These are phyloP conservation scores for Agrenia bidenticulata DNA, from an alignment of 2,888 invertebrate genomes.

Conservation along the genomic window DNA sequence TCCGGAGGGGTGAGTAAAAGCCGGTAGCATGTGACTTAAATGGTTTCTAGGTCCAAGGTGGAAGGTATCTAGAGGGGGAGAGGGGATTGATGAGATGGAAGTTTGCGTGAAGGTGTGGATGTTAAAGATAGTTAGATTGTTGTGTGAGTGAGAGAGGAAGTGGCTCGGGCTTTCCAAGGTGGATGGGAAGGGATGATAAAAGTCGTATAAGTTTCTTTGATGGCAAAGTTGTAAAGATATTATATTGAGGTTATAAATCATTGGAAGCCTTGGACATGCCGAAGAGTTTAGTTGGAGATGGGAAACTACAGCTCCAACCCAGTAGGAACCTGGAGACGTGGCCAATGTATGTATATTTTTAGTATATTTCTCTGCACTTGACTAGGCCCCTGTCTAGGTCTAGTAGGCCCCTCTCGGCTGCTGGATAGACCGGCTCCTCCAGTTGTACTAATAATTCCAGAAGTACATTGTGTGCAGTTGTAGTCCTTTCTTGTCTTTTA, in stretches of 20 bases:
- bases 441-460: not conserved
- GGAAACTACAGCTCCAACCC: too few species aligned
- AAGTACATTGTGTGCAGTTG: not conserved
- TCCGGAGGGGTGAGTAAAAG: too few species aligned
- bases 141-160: not conserved
- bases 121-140: slow-evolving; percentile 7
- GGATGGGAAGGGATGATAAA: slow-evolving; percentile 14
- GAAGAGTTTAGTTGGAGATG: too few species aligned
- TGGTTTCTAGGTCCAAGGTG: not conserved
- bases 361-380: too few species aligned
- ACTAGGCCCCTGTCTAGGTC: too few species aligned
- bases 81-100: not conserved
- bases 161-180: too few species aligned
- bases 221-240: slow-evolving; percentile 44
- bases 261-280: slow-evolving; percentile 11
- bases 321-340: not conserved
- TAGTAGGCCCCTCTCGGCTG: too few species aligned
- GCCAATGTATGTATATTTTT: too few species aligned
- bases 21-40: too few species aligned
- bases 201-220: slow-evolving; percentile 35
- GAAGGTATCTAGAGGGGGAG: not conserved
- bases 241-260: slow-evolving; percentile 45
- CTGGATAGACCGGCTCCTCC: too few species aligned
- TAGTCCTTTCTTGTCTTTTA: too few species aligned
- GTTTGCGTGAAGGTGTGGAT: slow-evolving; percentile 1